Evolutionary conservation across 2,888 invertebrate genomes (phyloP).

Genomic region (Papilio protenor): DNA sequence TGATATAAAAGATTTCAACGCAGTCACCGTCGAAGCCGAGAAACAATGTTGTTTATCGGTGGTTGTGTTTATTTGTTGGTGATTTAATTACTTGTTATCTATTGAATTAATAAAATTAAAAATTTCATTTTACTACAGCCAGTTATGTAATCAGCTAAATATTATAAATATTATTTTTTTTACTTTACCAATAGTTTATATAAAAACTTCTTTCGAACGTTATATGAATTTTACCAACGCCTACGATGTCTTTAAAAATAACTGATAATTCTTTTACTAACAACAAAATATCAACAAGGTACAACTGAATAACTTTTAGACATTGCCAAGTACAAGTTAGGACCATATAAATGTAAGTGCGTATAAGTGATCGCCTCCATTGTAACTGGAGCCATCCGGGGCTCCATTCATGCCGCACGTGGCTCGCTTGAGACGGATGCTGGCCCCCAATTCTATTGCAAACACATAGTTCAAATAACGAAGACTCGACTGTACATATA

Average conservation of each 20-base stretch:
- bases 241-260: no score
- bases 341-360: slow-evolving; percentile 17
- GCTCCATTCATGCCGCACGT: slow-evolving; percentile 77
- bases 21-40: neutral
- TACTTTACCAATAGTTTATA: no score
- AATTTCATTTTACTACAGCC: neutral
- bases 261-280: no score
- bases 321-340: neutral
- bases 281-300: neutral
- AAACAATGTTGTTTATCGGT: neutral
- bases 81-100: neutral
- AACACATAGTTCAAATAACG: slow-evolving; percentile 55
- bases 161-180: no score
- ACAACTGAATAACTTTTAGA: neutral
- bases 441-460: slow-evolving; percentile 54
- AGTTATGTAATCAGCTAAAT: no score
- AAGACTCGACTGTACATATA: slow-evolving; percentile 6
- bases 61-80: neutral
- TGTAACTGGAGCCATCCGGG: slow-evolving; percentile 72
- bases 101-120: no score
- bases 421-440: slow-evolving; percentile 72
- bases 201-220: no score
- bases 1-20: neutral
- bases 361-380: slow-evolving; percentile 55
- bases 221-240: no score